Evolutionary conservation across 2,113 vertebrate genomes (phyloP).

Genomic region (Gyps fulvus): DNA sequence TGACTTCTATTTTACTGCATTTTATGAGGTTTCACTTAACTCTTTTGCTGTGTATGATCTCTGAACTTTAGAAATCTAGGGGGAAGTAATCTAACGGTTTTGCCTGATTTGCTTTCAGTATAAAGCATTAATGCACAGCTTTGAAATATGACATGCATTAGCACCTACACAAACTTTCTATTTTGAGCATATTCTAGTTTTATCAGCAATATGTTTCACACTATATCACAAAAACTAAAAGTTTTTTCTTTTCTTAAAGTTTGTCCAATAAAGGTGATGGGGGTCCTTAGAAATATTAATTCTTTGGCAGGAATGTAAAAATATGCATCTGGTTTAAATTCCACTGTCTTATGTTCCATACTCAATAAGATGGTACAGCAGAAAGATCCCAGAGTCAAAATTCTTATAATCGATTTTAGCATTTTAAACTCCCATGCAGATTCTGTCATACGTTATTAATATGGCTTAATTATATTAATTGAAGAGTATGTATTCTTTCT

Average conservation of each 20-base stretch:
- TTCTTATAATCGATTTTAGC: neutral
- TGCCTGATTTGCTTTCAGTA: neutral
- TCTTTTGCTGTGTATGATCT: neutral
- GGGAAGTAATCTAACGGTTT: neutral
- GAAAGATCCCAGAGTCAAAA: neutral
- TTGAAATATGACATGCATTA: slow-evolving; percentile 1
- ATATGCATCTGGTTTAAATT: neutral
- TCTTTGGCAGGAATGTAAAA: neutral
- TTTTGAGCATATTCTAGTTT: neutral
- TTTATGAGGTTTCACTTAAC: neutral
- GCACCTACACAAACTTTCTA: neutral
- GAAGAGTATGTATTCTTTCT: neutral
- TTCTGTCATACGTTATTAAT: neutral
- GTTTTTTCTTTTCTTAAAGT: neutral
- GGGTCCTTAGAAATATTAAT: neutral
- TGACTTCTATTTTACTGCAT: neutral
- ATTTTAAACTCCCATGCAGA: neutral
- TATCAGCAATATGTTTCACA: neutral
- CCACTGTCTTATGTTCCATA: neutral
- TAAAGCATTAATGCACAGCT: neutral
- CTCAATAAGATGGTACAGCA: neutral
- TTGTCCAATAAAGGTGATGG: neutral
- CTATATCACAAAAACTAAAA: neutral
- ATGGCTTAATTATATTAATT: neutral
- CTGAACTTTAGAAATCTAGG: neutral